phyloP scores from a whole-genome alignment of 2,797 vertebrate species.

The Epinephelus coioides region DNA sequence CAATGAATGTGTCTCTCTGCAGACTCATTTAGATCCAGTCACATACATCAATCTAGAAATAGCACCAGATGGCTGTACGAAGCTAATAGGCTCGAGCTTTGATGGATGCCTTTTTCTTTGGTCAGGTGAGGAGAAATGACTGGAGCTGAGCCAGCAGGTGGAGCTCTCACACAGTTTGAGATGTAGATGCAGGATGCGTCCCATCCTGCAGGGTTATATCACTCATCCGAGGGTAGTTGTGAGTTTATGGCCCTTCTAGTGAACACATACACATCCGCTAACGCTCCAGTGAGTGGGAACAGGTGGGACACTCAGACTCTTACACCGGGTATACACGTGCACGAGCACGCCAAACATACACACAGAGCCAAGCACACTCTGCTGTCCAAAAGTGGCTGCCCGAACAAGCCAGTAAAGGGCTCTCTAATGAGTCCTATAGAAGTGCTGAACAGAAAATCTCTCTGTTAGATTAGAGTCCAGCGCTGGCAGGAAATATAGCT shows the following conservation, averaged over 20 bases:
- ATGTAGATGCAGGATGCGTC: slow-evolving; percentile 18
- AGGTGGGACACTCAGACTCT: slow-evolving; percentile 58
- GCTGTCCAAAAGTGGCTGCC: slow-evolving; percentile 49
- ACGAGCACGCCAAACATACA: slow-evolving; percentile 21
- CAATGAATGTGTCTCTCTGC: slow-evolving; percentile 59
- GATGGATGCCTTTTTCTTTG: slow-evolving; percentile 45
- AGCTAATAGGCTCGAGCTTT: slow-evolving; percentile 56
- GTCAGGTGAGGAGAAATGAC: slow-evolving; percentile 58
- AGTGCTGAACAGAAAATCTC: slow-evolving; percentile 73
- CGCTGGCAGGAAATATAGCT: slow-evolving; percentile 59
- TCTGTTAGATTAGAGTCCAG: slow-evolving; percentile 71
- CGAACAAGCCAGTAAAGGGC: slow-evolving; percentile 67
- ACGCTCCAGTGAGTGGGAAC: slow-evolving; percentile 66
- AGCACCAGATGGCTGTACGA: slow-evolving; percentile 62
- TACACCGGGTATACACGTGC: slow-evolving; percentile 10
- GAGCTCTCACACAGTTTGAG: slow-evolving; percentile 70
- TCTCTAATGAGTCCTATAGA: slow-evolving; percentile 79
- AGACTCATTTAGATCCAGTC: slow-evolving; percentile 70
- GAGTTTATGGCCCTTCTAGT: slow-evolving; percentile 64
- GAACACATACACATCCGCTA: slow-evolving; percentile 56
- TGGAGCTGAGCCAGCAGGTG: slow-evolving; percentile 73
- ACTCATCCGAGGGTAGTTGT: slow-evolving; percentile 70
- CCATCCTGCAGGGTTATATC: slow-evolving; percentile 63
- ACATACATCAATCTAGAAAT: slow-evolving; percentile 66
- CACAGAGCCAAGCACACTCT: slow-evolving; percentile 38